phyloP scores from a whole-genome alignment of 2,113 vertebrate species.

The Oenanthe oenanthe region DNA sequence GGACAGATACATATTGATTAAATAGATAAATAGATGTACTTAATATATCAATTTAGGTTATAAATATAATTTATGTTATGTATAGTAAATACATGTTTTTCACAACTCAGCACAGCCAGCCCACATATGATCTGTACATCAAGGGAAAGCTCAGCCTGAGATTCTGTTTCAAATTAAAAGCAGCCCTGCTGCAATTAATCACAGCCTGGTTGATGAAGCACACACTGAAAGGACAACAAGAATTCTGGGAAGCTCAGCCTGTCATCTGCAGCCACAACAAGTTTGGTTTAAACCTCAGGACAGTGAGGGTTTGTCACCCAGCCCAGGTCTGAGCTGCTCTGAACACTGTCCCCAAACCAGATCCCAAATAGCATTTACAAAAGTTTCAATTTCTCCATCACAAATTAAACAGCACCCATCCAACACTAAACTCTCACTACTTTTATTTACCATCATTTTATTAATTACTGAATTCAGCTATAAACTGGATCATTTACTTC shows the following conservation, averaged over 20 bases:
- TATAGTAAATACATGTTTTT: fast-evolving
- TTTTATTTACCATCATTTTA: background rate
- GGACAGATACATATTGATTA: fast-evolving
- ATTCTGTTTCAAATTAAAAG: background rate
- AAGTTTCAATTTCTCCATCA: conserved; percentile 50
- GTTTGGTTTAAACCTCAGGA: conserved; percentile 38
- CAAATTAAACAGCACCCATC: background rate
- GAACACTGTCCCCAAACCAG: conserved; percentile 51
- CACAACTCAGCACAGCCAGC: background rate
- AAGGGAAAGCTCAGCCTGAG: background rate
- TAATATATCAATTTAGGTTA: too few species aligned
- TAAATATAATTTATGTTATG: background rate
- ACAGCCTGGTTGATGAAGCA: background rate
- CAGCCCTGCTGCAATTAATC: conserved; percentile 40
- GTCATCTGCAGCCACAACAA: conserved; percentile 7
- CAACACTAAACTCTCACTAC: background rate
- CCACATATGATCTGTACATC: background rate
- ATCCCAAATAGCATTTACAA: conserved; percentile 44
- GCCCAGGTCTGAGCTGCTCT: conserved; percentile 1
- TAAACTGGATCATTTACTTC: background rate
- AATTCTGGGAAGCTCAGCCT: background rate
- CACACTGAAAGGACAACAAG: background rate
- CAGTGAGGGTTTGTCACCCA: conserved; percentile 19
- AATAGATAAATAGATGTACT: background rate
- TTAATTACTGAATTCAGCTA: background rate